Evolutionary conservation across 2,888 invertebrate species (phyloP).

Genomic region (Steinernema scapterisci): DNA sequence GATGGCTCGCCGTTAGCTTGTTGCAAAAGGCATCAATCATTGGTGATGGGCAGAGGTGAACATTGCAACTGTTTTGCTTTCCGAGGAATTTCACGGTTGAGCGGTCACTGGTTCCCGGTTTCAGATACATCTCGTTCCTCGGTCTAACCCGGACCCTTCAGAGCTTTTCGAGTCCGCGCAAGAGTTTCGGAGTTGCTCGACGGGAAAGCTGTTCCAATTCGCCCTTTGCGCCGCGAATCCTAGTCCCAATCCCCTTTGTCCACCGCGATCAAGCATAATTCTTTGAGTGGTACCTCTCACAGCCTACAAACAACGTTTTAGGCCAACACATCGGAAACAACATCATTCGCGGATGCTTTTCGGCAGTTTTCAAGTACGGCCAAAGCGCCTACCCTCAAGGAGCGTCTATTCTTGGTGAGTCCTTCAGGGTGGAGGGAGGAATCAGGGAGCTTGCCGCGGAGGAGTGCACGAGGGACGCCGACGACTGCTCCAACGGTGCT

Average conservation of each 20-base stretch:
- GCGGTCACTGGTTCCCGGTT: too few species aligned
- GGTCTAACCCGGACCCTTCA: too few species aligned
- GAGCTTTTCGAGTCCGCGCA: too few species aligned
- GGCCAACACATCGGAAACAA: constrained; percentile 66
- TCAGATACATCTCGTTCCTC: too few species aligned
- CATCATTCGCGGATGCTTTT: constrained; percentile 66
- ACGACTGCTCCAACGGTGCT: not conserved
- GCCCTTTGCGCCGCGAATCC: not conserved
- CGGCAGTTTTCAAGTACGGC: constrained; percentile 63
- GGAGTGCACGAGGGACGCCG: not conserved
- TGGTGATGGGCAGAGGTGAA: constrained; percentile 32
- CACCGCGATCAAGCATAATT: constrained; percentile 26
- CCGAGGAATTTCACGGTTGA: constrained; percentile 24
- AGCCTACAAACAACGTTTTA: constrained; percentile 41
- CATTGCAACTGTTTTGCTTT: constrained; percentile 24
- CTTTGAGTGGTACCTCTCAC: constrained; percentile 18
- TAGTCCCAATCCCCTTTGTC: not conserved
- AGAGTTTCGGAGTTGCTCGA: too few species aligned
- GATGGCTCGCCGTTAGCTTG: constrained; percentile 10
- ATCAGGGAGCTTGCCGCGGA: not conserved
- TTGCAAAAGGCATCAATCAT: constrained; percentile 30
- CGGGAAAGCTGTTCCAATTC: too few species aligned
- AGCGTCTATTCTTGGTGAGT: constrained; percentile 31
- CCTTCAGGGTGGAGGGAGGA: not conserved
- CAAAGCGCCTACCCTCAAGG: constrained; percentile 42